A percentile compares a stretch with the other conserved stretches of the same genome.
Conservation (phyloP, 2,888 invertebrate genomes). For the Lordiphosa andalusiaca region DNA sequence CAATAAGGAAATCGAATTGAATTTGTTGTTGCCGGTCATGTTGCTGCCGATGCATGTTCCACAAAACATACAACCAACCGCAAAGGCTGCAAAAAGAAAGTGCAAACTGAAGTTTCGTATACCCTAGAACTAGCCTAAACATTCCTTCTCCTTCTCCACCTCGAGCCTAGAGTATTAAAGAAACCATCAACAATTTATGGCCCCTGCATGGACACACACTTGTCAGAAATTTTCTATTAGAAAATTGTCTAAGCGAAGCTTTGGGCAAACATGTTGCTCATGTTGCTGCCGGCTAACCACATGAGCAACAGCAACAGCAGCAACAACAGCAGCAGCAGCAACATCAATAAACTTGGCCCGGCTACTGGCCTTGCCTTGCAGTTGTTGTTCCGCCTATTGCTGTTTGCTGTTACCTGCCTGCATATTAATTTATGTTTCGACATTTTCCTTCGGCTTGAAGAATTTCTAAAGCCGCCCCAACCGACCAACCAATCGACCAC, state of each 20-base stretch:
- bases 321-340: conserved; percentile 25
- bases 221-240: conserved; percentile 27
- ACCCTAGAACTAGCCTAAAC: neutral
- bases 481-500: conserved; percentile 12
- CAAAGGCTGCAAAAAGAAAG: conserved; percentile 1
- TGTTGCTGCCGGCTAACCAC: conserved; percentile 18
- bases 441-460: conserved; percentile 34
- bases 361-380: conserved; percentile 18
- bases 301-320: conserved; percentile 16
- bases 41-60: conserved; percentile 22
- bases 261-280: conserved; percentile 28
- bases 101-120: conserved; percentile 7
- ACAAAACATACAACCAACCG: conserved; percentile 17
- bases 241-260: conserved; percentile 26
- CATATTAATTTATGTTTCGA: conserved; percentile 44
- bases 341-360: conserved; percentile 28
- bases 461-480: conserved; percentile 24
- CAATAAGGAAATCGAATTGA: conserved; percentile 50
- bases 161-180: no score
- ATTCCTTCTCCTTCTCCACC: no score
- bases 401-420: conserved; percentile 31
- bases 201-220: conserved; percentile 10
- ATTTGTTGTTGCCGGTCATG: conserved; percentile 22
- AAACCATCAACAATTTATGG: neutral
- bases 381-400: conserved; percentile 35